Evolutionary conservation across 2,113 vertebrate genomes (phyloP).

Genomic region (Triplophysa siluroides): DNA sequence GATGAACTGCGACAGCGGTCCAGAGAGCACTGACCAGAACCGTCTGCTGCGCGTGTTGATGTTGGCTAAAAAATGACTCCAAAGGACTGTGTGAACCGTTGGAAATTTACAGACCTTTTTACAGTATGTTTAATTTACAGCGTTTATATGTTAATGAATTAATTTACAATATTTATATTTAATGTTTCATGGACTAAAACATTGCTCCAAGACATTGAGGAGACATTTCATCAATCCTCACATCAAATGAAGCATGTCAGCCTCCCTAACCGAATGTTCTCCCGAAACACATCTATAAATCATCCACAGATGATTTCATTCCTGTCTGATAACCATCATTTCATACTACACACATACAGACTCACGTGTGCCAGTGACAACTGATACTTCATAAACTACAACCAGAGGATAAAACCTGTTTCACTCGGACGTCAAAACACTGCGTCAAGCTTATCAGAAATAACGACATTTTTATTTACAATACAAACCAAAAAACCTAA

Average conservation of each 20-base stretch:
- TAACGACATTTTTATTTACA: neutral
- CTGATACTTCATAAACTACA: neutral
- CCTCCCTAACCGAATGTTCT: neutral
- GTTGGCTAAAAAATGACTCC: neutral
- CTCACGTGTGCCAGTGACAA: neutral
- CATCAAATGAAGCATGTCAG: neutral
- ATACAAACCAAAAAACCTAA: neutral
- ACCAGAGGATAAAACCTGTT: neutral
- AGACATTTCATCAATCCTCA: neutral
- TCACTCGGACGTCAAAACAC: neutral
- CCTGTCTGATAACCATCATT: neutral
- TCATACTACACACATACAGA: neutral
- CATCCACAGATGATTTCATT: neutral
- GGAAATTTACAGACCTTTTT: neutral
- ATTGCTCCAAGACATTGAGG: too few relatives aligned
- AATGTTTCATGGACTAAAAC: too few relatives aligned
- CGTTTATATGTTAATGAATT: too few relatives aligned
- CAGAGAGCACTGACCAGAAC: conserved; percentile 4
- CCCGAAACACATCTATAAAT: neutral
- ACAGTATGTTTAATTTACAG: too few relatives aligned
- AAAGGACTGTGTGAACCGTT: neutral
- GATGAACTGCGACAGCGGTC: neutral
- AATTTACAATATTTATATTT: too few relatives aligned
- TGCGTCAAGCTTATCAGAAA: neutral
- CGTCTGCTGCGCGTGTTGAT: conserved; percentile 19